Base-by-base conservation (phyloP, 2,113 vertebrate species). In the Cairina moschata region DNA sequence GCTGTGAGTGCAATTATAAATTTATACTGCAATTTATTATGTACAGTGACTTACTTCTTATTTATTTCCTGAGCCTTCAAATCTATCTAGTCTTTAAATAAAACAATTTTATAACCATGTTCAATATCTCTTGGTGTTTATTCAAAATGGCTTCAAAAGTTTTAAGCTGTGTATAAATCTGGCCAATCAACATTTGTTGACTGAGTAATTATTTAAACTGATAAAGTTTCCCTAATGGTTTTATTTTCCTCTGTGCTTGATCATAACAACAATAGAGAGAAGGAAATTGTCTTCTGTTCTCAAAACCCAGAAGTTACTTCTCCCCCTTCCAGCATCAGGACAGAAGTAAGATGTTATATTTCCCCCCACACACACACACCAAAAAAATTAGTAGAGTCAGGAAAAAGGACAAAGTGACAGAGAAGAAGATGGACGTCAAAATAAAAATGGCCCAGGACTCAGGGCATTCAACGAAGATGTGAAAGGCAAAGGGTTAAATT, bases 1-100 rank as follows among this genome's bases (percentile, higher is more conserved):
- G 58, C 32, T 83, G 17, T 17, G 68, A 74, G 17, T 71, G 46
- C 90, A 96, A 92, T 86, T 71, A 88, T 93, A 90, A 81, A 66
- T 14, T 79, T 67, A 17, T 4, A 77, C 10, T 59, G 72, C 63
- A 86, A 44, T 66, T 83, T 66, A 31, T 73, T 73, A 80, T 18
- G 17, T 48, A 44, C 10, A 59, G 59, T 46, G 73, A 78, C 52
- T 86, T 83, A 36, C 34, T 58, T 93, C 52, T 82, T 60, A 78
- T 68, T 73, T 92, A 55, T n/a, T 93, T 65, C 32, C 26, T 81
- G 42, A 84, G 78, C 34, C 58, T 48, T 76, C 71, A 89, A 94
- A 91, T 73, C 42, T 55, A 92, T 10, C 16, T 48, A 40, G 38
- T 66, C 71, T 65, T 88, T 59, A 73, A 63, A n/a, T 38, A 63